Percentiles rank a stretch among this genome's conserved stretches.
Evolutionary conservation across 2,888 invertebrate species (phyloP).

Genomic region (Ferdinandea cuprea): DNA sequence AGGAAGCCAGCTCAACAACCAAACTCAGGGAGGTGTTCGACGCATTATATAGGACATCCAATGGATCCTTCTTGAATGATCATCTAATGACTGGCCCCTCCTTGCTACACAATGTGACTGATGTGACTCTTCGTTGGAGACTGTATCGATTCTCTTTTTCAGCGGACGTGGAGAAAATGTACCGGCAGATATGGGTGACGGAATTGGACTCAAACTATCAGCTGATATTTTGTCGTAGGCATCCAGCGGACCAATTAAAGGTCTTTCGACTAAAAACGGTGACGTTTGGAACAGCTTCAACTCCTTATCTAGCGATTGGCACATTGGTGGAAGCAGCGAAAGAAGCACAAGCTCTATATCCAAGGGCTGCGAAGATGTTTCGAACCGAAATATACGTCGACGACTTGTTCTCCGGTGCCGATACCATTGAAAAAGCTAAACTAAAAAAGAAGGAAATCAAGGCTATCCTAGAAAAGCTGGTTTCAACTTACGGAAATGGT

Average conservation of each 20-base stretch:
- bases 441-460: constrained; percentile 15
- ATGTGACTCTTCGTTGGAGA: constrained; percentile 26
- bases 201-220: constrained; percentile 20
- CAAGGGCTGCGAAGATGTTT: constrained; percentile 16
- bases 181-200: constrained; percentile 31
- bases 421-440: constrained; percentile 19
- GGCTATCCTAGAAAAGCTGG: constrained; percentile 1
- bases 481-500: constrained; percentile 16
- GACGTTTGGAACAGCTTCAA: constrained; percentile 3
- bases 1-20: constrained; percentile 4
- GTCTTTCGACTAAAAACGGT: constrained; percentile 5
- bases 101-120: constrained; percentile 14
- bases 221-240: constrained; percentile 20
- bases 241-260: too few relatives aligned
- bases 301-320: constrained; percentile 8
- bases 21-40: constrained; percentile 15
- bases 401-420: constrained; percentile 24
- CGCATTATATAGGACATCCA: not conserved
- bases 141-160: constrained; percentile 20
- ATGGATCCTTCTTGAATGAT: constrained; percentile 22
- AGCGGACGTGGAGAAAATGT: constrained; percentile 26
- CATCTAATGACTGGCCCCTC: constrained; percentile 6
- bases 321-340: too few relatives aligned
- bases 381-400: constrained; percentile 17
- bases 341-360: not conserved